These are phyloP conservation scores for Synergus laeviventris DNA, from an alignment of 2,888 invertebrate genomes.

Conservation along the genomic window DNA sequence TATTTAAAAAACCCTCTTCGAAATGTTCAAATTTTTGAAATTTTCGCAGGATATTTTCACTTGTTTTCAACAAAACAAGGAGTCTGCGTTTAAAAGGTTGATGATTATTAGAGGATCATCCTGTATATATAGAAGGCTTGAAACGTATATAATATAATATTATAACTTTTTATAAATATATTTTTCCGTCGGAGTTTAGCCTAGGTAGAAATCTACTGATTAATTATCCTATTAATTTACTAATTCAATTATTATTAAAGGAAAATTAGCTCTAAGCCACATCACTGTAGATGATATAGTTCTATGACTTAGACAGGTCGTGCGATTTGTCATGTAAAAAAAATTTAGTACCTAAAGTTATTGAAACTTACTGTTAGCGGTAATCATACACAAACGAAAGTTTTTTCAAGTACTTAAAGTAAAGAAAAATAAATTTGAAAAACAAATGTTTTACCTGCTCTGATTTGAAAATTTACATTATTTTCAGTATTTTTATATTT, in stretches of 20 bases:
- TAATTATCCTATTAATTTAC: constrained; percentile 72
- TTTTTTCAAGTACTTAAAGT: constrained; percentile 39
- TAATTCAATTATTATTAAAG: constrained; percentile 62
- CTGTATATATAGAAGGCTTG: constrained; percentile 72
- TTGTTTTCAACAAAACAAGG: background rate
- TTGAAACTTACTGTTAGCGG: constrained; percentile 62
- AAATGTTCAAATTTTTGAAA: too few relatives aligned
- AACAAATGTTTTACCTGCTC: background rate
- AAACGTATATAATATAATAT: constrained; percentile 73
- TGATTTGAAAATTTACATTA: background rate
- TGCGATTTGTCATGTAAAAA: constrained; percentile 49
- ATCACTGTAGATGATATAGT: constrained; percentile 74
- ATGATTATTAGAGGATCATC: constrained; percentile 56
- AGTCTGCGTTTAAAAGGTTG: constrained; percentile 5
- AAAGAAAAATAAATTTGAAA: constrained; percentile 38
- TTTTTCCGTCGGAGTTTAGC: constrained; percentile 76
- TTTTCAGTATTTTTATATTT: background rate
- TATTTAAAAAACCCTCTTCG: too few relatives aligned
- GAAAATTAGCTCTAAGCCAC: constrained; percentile 58
- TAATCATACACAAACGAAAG: constrained; percentile 54
- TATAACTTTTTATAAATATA: constrained; percentile 76
- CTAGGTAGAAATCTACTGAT: constrained; percentile 73
- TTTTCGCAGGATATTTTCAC: background rate
- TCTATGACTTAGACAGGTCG: constrained; percentile 65
- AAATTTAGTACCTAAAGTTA: constrained; percentile 67